Evolutionary conservation across 2,797 vertebrate genomes (phyloP).

Genomic region (Hapalemur alaotrensis): DNA sequence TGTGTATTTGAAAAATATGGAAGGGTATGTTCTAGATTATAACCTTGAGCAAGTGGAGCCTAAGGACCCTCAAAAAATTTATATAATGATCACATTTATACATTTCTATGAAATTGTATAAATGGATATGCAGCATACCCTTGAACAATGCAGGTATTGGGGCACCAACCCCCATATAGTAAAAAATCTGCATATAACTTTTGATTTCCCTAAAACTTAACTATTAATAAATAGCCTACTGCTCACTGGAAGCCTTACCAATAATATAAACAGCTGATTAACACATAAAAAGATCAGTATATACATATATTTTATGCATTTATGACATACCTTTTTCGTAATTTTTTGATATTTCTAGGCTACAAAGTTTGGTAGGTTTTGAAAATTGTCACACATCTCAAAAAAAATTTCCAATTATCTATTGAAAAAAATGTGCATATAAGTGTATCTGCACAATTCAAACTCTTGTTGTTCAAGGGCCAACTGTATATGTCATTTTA

Average conservation of each 20-base stretch:
- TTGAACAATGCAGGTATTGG: neutral
- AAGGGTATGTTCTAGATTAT: neutral
- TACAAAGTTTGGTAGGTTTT: neutral
- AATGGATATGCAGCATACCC: neutral
- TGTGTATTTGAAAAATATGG: constrained; percentile 39
- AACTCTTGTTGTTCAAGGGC: neutral
- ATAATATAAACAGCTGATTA: neutral
- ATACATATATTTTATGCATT: neutral
- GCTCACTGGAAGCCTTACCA: neutral
- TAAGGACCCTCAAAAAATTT: neutral
- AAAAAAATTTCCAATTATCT: neutral
- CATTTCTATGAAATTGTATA: neutral
- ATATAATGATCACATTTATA: neutral
- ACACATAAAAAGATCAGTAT: neutral
- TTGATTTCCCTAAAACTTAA: neutral
- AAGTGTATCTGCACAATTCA: neutral
- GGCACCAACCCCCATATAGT: neutral
- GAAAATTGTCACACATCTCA: neutral
- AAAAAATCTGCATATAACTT: neutral
- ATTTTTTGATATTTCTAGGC: neutral
- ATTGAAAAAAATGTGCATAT: neutral
- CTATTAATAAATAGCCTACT: neutral
- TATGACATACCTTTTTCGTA: neutral
- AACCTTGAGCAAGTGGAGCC: neutral
- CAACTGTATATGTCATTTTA: neutral